Percentiles rank a stretch among this genome's conserved stretches.
Evolutionary conservation across 2,888 invertebrate genomes (phyloP).

Genomic region (Andrena trimmerana): DNA sequence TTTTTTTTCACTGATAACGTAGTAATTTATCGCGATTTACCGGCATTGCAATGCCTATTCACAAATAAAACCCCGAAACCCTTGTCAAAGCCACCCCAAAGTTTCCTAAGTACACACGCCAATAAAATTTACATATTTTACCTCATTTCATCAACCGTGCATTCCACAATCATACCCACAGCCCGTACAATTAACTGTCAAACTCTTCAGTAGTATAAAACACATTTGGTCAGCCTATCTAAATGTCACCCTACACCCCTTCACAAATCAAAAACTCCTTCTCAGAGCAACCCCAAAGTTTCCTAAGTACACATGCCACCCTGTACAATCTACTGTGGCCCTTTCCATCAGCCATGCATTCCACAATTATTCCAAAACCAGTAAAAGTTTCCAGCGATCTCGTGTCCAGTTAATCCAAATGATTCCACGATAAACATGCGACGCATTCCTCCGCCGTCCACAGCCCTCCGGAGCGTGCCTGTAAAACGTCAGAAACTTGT

Average conservation of each 20-base stretch:
- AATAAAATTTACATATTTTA: background rate
- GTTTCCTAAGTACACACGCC: background rate
- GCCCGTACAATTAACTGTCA: background rate
- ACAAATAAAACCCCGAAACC: no score
- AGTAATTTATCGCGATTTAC: no score
- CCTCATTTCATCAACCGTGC: background rate
- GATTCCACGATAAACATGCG: slow-evolving; percentile 15
- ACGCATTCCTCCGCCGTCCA: background rate
- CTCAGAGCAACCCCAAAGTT: background rate
- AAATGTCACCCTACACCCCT: no score
- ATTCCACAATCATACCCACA: background rate
- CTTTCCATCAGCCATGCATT: background rate
- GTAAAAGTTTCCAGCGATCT: background rate
- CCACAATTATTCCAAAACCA: background rate
- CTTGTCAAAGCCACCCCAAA: background rate
- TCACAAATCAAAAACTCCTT: no score
- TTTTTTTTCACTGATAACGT: no score
- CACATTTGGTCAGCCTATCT: no score
- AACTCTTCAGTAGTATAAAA: no score
- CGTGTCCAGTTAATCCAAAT: slow-evolving; percentile 16
- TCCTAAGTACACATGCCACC: background rate
- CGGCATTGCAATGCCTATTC: no score
- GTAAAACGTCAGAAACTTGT: slow-evolving; percentile 16
- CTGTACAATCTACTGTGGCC: background rate
- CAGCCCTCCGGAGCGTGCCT: background rate